These are phyloP conservation scores for Sapajus apella DNA, from an alignment of 2,113 vertebrate species.

Conservation along the genomic window DNA sequence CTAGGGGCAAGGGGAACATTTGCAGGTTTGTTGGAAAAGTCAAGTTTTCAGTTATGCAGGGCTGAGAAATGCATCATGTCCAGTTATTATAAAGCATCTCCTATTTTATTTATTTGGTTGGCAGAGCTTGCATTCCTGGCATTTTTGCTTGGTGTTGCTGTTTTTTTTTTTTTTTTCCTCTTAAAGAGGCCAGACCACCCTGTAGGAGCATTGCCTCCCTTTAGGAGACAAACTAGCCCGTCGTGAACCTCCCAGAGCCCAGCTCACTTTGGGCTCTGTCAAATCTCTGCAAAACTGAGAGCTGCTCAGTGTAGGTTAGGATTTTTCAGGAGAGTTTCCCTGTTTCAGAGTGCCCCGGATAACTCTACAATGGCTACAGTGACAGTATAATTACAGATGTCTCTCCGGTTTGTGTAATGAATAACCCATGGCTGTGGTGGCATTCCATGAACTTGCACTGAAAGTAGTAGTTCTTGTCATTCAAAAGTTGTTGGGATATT, in stretches of 20 bases:
- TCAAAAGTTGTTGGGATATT: background rate
- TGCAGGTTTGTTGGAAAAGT: background rate
- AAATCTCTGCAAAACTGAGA: conserved; percentile 20
- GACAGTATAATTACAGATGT: conserved; percentile 4
- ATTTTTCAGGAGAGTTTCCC: conserved; percentile 25
- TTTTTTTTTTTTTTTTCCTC: conserved; percentile 51
- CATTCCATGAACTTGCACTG: background rate
- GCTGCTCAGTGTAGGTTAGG: conserved; percentile 1
- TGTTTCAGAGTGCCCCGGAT: background rate
- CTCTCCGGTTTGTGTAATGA: conserved; percentile 65
- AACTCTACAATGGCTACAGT: background rate
- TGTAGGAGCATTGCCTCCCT: conserved; percentile 13
- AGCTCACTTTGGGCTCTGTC: background rate
- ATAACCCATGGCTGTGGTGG: background rate
- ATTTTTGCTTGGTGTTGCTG: conserved; percentile 76
- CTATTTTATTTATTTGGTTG: conserved; percentile 79
- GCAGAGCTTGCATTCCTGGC: conserved; percentile 77
- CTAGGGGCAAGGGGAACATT: background rate
- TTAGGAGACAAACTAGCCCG: conserved; percentile 7
- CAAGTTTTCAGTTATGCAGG: background rate
- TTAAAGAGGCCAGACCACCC: conserved; percentile 77
- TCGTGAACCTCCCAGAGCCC: conserved; percentile 25
- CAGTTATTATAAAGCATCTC: conserved; percentile 72
- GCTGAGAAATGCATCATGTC: conserved; percentile 66
- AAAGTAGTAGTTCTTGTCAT: background rate